Percentiles rank a stretch among this genome's conserved stretches.
phyloP scores from a whole-genome alignment of 2,797 vertebrate species.

The Epinephelus coioides region DNA sequence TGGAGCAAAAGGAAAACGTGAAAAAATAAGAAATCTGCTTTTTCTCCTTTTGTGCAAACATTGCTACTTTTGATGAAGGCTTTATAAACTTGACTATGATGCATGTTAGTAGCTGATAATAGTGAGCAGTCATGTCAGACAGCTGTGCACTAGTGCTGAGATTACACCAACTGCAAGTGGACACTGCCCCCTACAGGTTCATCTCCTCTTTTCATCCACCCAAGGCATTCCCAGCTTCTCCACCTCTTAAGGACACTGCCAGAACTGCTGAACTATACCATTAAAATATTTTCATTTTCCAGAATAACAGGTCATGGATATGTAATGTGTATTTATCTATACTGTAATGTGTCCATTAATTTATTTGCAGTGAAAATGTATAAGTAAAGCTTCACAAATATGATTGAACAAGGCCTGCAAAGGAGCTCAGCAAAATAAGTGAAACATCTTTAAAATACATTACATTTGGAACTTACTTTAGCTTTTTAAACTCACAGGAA shows the following conservation, averaged over 20 bases:
- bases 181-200: conserved; percentile 56
- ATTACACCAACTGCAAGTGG: not conserved
- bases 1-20: not conserved
- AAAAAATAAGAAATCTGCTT: conserved; percentile 20
- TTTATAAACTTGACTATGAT: conserved; percentile 18
- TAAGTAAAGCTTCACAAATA: not conserved
- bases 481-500: not conserved
- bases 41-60: conserved; percentile 24
- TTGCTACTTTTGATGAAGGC: conserved; percentile 27
- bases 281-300: not conserved
- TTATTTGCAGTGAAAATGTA: not conserved
- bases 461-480: too few relatives aligned
- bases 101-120: conserved; percentile 27
- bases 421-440: not conserved
- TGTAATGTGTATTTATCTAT: not conserved
- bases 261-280: not conserved
- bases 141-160: not conserved
- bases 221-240: not conserved
- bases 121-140: not conserved
- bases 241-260: not conserved
- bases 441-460: not conserved
- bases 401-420: not conserved
- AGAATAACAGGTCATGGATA: not conserved
- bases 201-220: not conserved
- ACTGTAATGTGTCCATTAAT: not conserved